phyloP scores from a whole-genome alignment of 2,113 vertebrate species.

The Struthio camelus region DNA sequence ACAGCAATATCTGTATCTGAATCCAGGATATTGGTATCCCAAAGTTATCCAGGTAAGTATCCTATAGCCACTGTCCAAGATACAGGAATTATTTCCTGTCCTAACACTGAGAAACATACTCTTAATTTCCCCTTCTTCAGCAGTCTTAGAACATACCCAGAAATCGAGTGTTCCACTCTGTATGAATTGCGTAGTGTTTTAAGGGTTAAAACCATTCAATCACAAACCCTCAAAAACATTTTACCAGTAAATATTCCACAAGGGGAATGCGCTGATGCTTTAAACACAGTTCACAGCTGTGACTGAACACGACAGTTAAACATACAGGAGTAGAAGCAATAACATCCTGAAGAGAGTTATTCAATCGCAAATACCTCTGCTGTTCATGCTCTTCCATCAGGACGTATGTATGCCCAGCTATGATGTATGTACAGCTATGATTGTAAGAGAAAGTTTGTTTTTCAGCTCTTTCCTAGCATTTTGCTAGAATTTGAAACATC shows the following conservation, averaged over 20 bases:
- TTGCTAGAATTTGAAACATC: neutral
- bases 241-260: neutral
- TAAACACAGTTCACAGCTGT: neutral
- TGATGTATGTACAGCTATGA: rapidly evolving
- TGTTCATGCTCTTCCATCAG: neutral
- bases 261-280: neutral
- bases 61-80: neutral
- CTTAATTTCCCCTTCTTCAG: neutral
- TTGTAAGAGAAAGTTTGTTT: neutral
- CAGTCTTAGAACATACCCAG: neutral
- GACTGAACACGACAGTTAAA: neutral
- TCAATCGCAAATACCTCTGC: neutral
- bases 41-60: neutral
- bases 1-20: neutral
- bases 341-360: neutral
- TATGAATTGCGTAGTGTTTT: neutral
- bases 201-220: neutral
- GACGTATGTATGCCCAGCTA: no score
- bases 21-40: neutral
- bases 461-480: neutral
- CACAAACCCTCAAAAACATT: neutral
- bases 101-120: neutral
- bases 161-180: neutral
- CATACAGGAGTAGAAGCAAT: neutral
- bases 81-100: neutral